A percentile compares a stretch with the other conserved stretches of the same genome.
Conservation (phyloP, 2,888 invertebrate species). For the Protula sp. region DNA sequence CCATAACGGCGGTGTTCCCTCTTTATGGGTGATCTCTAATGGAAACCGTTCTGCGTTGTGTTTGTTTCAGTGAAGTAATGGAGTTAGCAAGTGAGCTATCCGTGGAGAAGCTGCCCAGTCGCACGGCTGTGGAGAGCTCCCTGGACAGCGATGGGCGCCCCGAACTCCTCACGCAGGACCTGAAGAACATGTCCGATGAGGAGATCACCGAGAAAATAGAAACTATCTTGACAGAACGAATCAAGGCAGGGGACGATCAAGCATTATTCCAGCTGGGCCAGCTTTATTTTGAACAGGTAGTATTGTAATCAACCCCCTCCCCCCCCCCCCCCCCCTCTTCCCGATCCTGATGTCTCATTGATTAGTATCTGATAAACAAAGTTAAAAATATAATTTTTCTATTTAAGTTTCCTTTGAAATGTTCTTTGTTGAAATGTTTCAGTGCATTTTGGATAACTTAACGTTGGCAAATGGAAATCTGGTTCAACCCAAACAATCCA, state of each 20-base stretch:
- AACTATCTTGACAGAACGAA: slow-evolving; percentile 40
- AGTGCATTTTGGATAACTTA: too few relatives aligned
- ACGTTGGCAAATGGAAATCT: too few relatives aligned
- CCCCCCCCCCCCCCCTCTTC: too few relatives aligned
- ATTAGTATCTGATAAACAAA: not conserved
- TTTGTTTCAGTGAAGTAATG: too few relatives aligned
- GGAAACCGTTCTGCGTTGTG: too few relatives aligned
- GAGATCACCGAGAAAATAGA: slow-evolving; percentile 47
- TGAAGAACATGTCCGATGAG: slow-evolving; percentile 31
- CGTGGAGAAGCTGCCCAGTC: slow-evolving; percentile 25
- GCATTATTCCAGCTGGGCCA: slow-evolving; percentile 50
- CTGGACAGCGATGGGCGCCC: not conserved
- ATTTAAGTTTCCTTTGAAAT: too few relatives aligned
- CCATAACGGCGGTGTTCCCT: too few relatives aligned
- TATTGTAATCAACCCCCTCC: too few relatives aligned
- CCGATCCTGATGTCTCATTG: not conserved
- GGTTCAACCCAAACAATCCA: too few relatives aligned
- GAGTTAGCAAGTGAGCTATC: slow-evolving; percentile 23
- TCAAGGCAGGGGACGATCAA: slow-evolving; percentile 38
- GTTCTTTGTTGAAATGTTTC: too few relatives aligned
- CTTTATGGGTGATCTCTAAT: too few relatives aligned
- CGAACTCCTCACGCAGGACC: not conserved
- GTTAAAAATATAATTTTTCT: too few relatives aligned
- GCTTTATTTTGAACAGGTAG: slow-evolving; percentile 51
- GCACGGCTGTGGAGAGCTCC: not conserved